Evolutionary conservation across 2,888 invertebrate species (phyloP), one percentile per base, ranked within the genome.

Genomic region (Hoplodrina ambigua): DNA sequence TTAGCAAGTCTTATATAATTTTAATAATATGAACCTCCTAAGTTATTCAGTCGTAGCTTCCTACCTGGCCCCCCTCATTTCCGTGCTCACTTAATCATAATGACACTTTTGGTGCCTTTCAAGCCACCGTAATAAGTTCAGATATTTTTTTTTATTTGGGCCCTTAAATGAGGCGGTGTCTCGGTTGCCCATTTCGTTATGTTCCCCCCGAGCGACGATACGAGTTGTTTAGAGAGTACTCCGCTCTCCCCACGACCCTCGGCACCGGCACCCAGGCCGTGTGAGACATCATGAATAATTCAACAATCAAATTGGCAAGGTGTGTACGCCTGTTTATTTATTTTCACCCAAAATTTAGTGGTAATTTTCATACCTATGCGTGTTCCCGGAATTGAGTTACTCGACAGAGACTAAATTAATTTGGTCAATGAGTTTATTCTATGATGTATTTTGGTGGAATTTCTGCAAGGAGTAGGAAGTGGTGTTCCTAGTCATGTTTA

Each of bases 201-300:
- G 84, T 85, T 89, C 86, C 85, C 90, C 90, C 89, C 86, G 84
- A 85, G 87, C 84, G 80, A 87, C 88, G 87, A 90, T 88, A 90
- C 84, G 82, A 86, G 88, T 88, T 89, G 89, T 92, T 91, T 89
- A 86, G 87, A 92, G 90, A 87, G 90, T 86, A 84, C 88, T 89
- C 87, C 80, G 68, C 71, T 62, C 56, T 46, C 84, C 85, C 87
- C 88, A 85, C 88, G 84, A 75, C 74, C 79, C 85, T 86, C 87
- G 78, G 62, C 68, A 65, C 76, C 58, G 80, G 78, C 78, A 61
- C 79, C 77, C 85, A 81, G 75, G 75, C 72, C 88, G 91, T 93
- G 92, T 93, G 93, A 93, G 92, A 93, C 90, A 87, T 89, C 93
- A 95, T 95, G 95, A 94, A 95, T 95, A 92, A 95, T 95, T 95